Base-by-base conservation (phyloP, 1,140 invertebrate genomes). In the Apocrypta bakeri region DNA sequence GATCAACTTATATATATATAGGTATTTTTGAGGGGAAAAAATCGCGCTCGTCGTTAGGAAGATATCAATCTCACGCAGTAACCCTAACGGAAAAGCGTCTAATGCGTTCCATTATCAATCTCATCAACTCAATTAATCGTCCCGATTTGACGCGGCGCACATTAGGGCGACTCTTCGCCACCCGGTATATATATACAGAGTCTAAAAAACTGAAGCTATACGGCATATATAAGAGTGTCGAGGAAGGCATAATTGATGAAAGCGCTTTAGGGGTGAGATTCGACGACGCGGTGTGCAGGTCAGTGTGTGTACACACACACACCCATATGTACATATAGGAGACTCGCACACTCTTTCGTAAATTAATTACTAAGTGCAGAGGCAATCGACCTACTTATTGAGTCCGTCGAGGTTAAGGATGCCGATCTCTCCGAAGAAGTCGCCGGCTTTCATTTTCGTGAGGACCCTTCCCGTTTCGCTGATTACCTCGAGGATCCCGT, bases 381-480 rank as follows among this genome's bases (percentile, higher is more conserved):
- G 63, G 27, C 11, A 42, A 77, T 75, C 31, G 71, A 91, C 94
- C 94, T 93, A 98, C 98, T 98, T 98, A 91, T 99, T 99, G 6
- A 98, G 93, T 14, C 98, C 98, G 90, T 99, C 98, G 42, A 99
- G 93, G 90, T 99, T 99, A 0, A 99, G 94, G 85, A 99, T 99
- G 48, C 98, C 98, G 86, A 99, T 99, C 93, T 99, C 98, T 8
- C 98, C 98, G 88, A 99, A 99, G 92, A 99, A 99, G 91, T 99
- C 98, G 0, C 98, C 98, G 17, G 98, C 97, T 88, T 98, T 97
- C 98, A 99, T 99, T 69, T 97, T 98, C 0, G 98, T 98, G 12
- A 99, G 92, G 0, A 99, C 97, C 88, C 96, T 94, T 2, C 98
- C 98, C 42, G 95, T 96, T 90, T 99, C 98, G 88, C 98, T 99